Conservation (phyloP, 2,113 vertebrate species). For the Ochotona princeps region DNA sequence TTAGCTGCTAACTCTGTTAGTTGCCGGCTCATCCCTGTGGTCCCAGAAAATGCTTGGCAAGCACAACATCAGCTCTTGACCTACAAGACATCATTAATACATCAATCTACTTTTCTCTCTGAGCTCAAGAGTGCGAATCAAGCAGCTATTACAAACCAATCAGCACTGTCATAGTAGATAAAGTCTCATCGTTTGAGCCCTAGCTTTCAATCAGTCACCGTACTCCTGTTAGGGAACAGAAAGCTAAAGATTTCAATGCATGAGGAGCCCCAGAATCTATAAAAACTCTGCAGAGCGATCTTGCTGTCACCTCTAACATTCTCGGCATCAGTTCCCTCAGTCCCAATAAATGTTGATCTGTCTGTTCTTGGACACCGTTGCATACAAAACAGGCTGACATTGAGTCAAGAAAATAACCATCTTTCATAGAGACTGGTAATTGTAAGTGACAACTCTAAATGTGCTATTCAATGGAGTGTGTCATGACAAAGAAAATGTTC, state of each 20-base stretch:
- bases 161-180: slow-evolving; percentile 57
- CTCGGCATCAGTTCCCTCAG: neutral
- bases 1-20: neutral
- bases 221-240: neutral
- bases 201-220: slow-evolving; percentile 35
- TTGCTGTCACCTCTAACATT: slow-evolving; percentile 36
- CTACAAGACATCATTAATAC: slow-evolving; percentile 52
- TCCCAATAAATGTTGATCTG: neutral
- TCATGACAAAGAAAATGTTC: neutral
- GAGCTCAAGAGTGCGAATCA: slow-evolving; percentile 10
- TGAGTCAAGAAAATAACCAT: slow-evolving; percentile 22
- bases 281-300: neutral
- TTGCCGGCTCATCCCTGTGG: neutral
- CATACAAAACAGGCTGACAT: neutral
- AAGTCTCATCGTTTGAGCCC: slow-evolving; percentile 47
- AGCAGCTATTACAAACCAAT: slow-evolving; percentile 58
- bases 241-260: slow-evolving; percentile 36
- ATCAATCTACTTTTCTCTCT: slow-evolving; percentile 41
- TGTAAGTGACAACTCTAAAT: neutral
- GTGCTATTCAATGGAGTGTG: neutral
- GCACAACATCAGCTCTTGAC: neutral
- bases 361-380: slow-evolving; percentile 21
- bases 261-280: slow-evolving; percentile 14
- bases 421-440: slow-evolving; percentile 20
- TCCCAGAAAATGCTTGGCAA: neutral